Evolutionary conservation across 2,113 vertebrate species (phyloP), one percentile per base, ranked within the genome.

Genomic region (Cacatua alba): DNA sequence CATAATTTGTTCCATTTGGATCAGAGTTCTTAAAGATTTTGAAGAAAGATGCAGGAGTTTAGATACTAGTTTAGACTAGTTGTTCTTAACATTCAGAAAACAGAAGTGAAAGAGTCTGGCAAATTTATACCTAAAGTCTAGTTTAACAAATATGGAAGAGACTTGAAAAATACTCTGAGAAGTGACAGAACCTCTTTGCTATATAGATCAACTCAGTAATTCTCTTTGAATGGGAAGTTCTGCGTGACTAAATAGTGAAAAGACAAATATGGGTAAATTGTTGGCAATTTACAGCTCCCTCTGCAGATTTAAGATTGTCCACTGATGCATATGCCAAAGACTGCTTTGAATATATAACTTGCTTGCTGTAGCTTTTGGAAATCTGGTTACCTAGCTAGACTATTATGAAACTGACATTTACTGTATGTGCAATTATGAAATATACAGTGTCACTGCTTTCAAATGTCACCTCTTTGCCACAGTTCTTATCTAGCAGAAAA

Each of bases 391-490:
- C 57, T 78, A 84, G 68, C 65, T 52, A 64, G 76, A 87, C 0
- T 0, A 75, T 90, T 92, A 80, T 24, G 60, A 93, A 84, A 41
- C 72, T 95, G 95, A 94, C 92, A 95, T 92, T 95, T 95, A 90
- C 57, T 78, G 33, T 71, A 82, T 17, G 52, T 76, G 89, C 89
- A 96, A 82, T 93, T 96, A 94, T 29, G 62, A 76, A 60, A 81
- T 86, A 79, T 52, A 86, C 55, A 64, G 82, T 88, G 92, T 82
- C 90, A 89, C 33, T 84, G 52, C 69, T 86, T 90, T 94, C 76
- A 95, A 96, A 96, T 94, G 90, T 94, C 93, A 96, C 60, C 72
- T 88, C 35, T 86, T 84, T 76, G 76, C 80, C 72, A 88, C 51
- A 6, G 17, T 81, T 88, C 31, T 93, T 77, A 78, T 68, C 92